A percentile compares a stretch with the other conserved stretches of the same genome.
These are phyloP conservation scores for Ceratina calcarata DNA, from an alignment of 1,140 invertebrate species.

Conservation along the genomic window DNA sequence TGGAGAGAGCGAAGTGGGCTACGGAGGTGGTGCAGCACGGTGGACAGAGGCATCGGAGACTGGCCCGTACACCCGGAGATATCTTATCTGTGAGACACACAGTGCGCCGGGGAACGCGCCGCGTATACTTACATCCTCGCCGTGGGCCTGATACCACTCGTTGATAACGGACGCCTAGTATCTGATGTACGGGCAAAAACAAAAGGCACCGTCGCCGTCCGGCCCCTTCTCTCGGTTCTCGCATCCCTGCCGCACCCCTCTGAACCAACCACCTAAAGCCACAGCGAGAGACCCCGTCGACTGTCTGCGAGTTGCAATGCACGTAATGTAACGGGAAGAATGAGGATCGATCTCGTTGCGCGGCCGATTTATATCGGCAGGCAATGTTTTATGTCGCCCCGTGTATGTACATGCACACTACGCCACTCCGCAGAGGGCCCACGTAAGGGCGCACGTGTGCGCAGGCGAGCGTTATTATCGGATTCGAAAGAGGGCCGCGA, in stretches of 20 bases:
- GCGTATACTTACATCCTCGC: constrained; percentile 70
- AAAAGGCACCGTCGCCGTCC: constrained; percentile 67
- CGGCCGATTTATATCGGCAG: constrained; percentile 62
- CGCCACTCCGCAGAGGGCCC: neutral
- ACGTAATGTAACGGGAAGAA: constrained; percentile 48
- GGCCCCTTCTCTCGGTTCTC: constrained; percentile 37
- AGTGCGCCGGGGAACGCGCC: constrained; percentile 60
- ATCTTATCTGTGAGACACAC: constrained; percentile 75
- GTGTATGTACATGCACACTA: constrained; percentile 15
- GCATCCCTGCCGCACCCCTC: neutral
- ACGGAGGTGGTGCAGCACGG: constrained; percentile 16
- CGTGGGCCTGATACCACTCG: constrained; percentile 72
- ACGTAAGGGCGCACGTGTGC: neutral
- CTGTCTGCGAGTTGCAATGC: constrained; percentile 27
- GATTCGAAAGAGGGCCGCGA: no score
- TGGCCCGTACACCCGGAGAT: constrained; percentile 72
- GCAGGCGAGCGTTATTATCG: neutral
- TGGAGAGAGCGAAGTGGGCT: neutral
- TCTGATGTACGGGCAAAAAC: constrained; percentile 76
- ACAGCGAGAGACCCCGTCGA: neutral
- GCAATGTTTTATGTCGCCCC: constrained; percentile 48
- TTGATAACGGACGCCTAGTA: constrained; percentile 75
- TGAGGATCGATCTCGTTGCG: constrained; percentile 69
- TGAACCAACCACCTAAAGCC: neutral
- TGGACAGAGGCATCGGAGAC: constrained; percentile 69